Conservation (phyloP, 2,797 vertebrate species). For the Acrossocheilus wenchowensis region DNA sequence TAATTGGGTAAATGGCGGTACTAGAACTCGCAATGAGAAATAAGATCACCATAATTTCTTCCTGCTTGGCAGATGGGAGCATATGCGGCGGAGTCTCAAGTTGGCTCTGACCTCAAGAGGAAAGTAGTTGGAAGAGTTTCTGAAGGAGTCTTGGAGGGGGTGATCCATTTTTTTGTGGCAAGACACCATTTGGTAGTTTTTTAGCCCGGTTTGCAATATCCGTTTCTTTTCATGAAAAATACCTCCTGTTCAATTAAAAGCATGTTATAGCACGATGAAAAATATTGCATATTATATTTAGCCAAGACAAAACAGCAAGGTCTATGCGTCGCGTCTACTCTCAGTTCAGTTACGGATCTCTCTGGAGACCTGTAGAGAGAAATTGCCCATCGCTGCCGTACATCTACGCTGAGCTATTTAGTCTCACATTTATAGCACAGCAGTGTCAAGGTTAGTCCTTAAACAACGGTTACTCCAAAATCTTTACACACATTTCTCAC, state of each 20-base stretch:
- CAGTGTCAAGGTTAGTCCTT: slow-evolving; percentile 63
- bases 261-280: slow-evolving; percentile 29
- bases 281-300: slow-evolving; percentile 55
- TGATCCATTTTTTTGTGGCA: slow-evolving; percentile 31
- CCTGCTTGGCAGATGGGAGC: slow-evolving; percentile 10
- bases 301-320: slow-evolving; percentile 41
- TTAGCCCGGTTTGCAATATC: slow-evolving; percentile 35
- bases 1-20: slow-evolving; percentile 40
- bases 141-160: slow-evolving; percentile 17
- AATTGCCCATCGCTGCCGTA: slow-evolving; percentile 68
- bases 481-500: slow-evolving; percentile 54
- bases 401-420: slow-evolving; percentile 75
- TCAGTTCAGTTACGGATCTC: slow-evolving; percentile 71
- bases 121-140: slow-evolving; percentile 34
- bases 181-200: slow-evolving; percentile 12
- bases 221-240: slow-evolving; percentile 38
- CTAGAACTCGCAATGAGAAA: slow-evolving; percentile 27
- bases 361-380: slow-evolving; percentile 64
- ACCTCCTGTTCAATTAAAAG: slow-evolving; percentile 40
- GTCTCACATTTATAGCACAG: slow-evolving; percentile 74
- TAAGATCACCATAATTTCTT: slow-evolving; percentile 32
- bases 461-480: slow-evolving; percentile 60
- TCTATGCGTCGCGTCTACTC: slow-evolving; percentile 1
- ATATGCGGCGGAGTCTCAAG: background rate
- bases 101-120: slow-evolving; percentile 26